Percentiles rank a stretch among this genome's conserved stretches.
These are phyloP conservation scores for Portunus trituberculatus DNA, from an alignment of 1,140 invertebrate genomes.

Conservation along the genomic window DNA sequence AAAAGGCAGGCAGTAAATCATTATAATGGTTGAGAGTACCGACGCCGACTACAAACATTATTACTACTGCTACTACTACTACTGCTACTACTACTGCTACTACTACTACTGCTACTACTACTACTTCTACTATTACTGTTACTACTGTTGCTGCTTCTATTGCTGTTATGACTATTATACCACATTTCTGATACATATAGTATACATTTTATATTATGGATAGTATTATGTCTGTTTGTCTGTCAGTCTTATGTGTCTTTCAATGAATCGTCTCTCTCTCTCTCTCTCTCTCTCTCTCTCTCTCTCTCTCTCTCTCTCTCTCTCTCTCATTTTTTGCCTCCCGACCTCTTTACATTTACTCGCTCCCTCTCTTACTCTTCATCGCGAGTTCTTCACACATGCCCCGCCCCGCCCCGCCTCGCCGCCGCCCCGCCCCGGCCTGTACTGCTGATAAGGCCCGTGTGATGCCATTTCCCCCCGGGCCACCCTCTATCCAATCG, in stretches of 20 bases:
- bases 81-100: background rate
- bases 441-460: constrained; percentile 73
- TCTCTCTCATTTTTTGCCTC: background rate
- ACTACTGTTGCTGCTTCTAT: no score
- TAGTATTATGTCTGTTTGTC: no score
- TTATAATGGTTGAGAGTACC: no score
- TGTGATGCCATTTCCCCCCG: constrained; percentile 69
- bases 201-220: no score
- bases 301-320: constrained; percentile 30
- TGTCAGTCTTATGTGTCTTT: background rate
- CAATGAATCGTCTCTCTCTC: constrained; percentile 5
- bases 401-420: background rate
- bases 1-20: no score
- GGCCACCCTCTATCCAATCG: constrained; percentile 73
- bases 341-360: background rate
- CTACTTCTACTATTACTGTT: no score
- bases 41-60: no score
- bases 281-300: constrained; percentile 17
- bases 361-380: constrained; percentile 1
- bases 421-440: constrained; percentile 33
- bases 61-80: background rate
- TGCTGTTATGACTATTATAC: no score
- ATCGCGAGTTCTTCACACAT: background rate
- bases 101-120: no score
- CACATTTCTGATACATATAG: no score